Conservation (phyloP, 2,888 invertebrate genomes). For the Chrysolina haemoptera region DNA sequence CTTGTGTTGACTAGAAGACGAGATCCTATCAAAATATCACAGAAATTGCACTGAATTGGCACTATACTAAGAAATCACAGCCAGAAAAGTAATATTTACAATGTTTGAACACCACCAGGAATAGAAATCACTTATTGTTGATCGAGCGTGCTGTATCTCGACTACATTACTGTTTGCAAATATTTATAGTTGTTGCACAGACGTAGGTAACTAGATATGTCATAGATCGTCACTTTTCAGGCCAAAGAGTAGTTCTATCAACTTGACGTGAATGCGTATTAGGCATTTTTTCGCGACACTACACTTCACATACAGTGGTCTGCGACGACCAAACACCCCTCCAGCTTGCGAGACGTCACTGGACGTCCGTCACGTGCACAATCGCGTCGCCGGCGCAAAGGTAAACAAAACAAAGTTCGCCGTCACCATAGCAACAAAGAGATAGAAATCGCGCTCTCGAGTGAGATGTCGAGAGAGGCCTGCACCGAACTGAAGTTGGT, state of each 20-base stretch:
- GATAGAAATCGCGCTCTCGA: constrained; percentile 59
- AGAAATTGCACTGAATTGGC: constrained; percentile 28
- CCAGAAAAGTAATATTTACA: constrained; percentile 10
- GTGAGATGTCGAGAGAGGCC: constrained; percentile 43
- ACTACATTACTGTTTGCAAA: not conserved
- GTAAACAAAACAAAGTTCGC: constrained; percentile 30
- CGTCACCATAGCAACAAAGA: constrained; percentile 45
- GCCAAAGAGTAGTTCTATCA: not conserved
- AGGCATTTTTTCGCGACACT: not conserved
- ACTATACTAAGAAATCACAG: constrained; percentile 26
- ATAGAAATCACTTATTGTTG: not conserved
- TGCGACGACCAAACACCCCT: not conserved
- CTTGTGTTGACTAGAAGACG: constrained; percentile 18
- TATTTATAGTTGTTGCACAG: not conserved
- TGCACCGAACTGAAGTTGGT: constrained; percentile 62
- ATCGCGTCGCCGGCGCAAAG: constrained; percentile 15
- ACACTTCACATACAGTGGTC: not conserved
- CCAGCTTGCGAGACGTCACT: not conserved
- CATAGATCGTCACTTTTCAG: not conserved
- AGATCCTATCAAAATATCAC: constrained; percentile 18
- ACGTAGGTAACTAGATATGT: not conserved
- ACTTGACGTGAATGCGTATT: not conserved
- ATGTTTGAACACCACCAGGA: not conserved
- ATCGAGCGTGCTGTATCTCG: not conserved
- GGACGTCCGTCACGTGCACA: not conserved